These are phyloP conservation scores for Zeus faber DNA, from an alignment of 2,113 vertebrate species.

Conservation along the genomic window DNA sequence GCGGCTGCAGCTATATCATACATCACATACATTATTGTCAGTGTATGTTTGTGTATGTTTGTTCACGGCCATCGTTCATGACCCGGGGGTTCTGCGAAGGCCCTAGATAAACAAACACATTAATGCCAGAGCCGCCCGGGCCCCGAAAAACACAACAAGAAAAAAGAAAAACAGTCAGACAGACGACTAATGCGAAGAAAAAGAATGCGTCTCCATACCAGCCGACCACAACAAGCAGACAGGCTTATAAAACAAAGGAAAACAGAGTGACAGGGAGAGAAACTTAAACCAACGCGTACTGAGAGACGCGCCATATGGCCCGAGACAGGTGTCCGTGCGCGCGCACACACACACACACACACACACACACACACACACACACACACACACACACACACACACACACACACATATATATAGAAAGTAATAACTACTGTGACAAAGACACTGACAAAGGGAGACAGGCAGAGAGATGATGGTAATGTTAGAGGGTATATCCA, in stretches of 20 bases:
- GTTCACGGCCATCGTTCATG: no score
- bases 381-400: conserved; percentile 27
- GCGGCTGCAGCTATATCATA: no score
- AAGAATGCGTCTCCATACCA: no score
- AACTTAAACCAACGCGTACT: conserved; percentile 35
- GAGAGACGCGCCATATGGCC: conserved; percentile 16
- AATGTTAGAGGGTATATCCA: background rate
- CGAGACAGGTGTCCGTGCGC: background rate
- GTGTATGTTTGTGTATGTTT: no score
- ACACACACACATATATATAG: conserved; percentile 20
- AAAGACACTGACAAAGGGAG: conserved; percentile 27
- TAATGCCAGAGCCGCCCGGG: conserved; percentile 29
- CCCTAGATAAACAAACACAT: conserved; percentile 1
- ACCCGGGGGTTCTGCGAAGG: no score
- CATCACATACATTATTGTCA: no score
- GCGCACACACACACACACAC: background rate
- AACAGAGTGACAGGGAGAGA: conserved; percentile 28
- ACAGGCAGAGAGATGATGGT: background rate
- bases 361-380: conserved; percentile 14
- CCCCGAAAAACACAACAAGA: conserved; percentile 34
- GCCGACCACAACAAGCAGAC: no score
- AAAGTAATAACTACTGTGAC: conserved; percentile 48
- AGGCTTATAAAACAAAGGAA: conserved; percentile 47
- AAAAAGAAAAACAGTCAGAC: conserved; percentile 1
- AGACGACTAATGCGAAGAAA: no score